Evolutionary conservation across 2,797 vertebrate genomes (phyloP), one percentile per base, ranked within the genome.

Genomic region (Crossoptilon crossoptilon): DNA sequence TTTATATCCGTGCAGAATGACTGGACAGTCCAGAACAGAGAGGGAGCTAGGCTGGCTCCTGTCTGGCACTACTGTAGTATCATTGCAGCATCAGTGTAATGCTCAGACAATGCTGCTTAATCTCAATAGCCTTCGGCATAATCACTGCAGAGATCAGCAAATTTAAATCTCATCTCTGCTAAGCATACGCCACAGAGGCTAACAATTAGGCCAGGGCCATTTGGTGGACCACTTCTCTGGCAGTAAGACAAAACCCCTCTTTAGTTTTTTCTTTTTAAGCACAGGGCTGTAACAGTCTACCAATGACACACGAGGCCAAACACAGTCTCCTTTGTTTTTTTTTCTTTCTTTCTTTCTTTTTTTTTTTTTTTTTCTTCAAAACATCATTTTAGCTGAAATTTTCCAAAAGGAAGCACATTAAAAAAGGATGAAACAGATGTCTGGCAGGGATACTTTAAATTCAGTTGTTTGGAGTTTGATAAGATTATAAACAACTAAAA

Each of bases 401-500:
- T 90, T 94, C 63, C 48, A 58, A 93, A 89, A 77, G 35, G 14
- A 95, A 93, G 77, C 31, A 72, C 24, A 76, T 62, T 74, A 81
- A 89, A 75, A 31, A 8, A 86, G 11, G 26, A n/a, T 31, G 41
- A 94, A 64, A 73, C 44, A 84, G 56, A 79, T 68, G 62, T 84
- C 87, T 94, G 80, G 41, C 37, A 84, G 10, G 2, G 3, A 19
- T 33, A 62, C 81, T 93, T 88, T 79, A 68, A 93, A 18, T 70
- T 88, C 31, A 60, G 44, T 88, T 91, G 41, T 17, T 24, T 4
- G 4, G 13, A 88, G 48, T 49, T 33, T 84, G 80, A 94, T 82
- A 93, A 94, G n/a, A 49, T 71, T 74, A 68, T 62, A 88, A 93
- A 93, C 27, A 92, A 91, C 48, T 82, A 84, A 94, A 94, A 15